Base-by-base conservation (phyloP, 1,140 invertebrate species). In the Globodera rostochiensis region DNA sequence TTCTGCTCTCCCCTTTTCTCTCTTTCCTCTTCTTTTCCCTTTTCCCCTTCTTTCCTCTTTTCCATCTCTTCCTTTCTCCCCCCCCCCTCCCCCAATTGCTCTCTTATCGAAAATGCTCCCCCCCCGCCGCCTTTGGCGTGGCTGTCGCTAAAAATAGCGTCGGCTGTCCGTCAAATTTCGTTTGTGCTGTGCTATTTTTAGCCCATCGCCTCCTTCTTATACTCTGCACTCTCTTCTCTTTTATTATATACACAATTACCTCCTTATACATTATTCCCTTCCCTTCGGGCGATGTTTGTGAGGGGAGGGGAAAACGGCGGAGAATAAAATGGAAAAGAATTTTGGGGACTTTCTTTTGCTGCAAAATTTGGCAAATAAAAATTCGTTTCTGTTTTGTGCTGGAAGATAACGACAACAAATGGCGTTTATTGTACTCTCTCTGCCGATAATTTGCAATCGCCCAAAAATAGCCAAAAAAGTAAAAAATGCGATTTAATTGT, bases 91-190 rank as follows among this genome's bases (percentile, higher is more conserved):
- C 25, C 25, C 19, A 36, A 69, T 69, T 69, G 36, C n/a, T 69
- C 36, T 53, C 50, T 53, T 53, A 6, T 53, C 50, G 50, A 50
- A 50, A 50, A 50, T 3, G 1, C 19, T 4, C 8, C 19, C 66
- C 36, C 66, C 36, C 66, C 66, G 66, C 66, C 66, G 66, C 8
- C 66, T 7, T 15, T 11, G 66, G 8, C 6, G 67, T 15, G 0
- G 0, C 67, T 69, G 67, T 15, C 67, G 53, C 79, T 50, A 80
- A 80, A 80, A 80, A 80, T 82, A 80, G 47, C 79, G 45, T 9
- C 73, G 53, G 7, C 73, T 71, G 11, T 75, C 50, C 50, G 50
- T 53, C 50, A 53, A 69, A 69, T 69, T 69, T 4, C 67, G 67
- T 69, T 69, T 69, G 7, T 53, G 25, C 66, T 46, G 53, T 49